Base-by-base conservation (phyloP, 2,113 vertebrate species). In the Paracanthobrama guichenoti region DNA sequence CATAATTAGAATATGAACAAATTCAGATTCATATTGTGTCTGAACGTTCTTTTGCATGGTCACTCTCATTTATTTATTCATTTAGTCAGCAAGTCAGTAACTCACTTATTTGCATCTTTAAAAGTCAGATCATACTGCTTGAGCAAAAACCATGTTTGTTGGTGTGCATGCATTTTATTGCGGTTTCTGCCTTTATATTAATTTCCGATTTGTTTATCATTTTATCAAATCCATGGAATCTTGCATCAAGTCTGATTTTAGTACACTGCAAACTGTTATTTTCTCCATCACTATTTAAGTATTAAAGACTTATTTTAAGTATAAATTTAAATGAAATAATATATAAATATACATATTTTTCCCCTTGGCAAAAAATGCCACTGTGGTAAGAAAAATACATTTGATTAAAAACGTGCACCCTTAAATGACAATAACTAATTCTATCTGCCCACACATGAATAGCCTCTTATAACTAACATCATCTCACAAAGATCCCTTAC, bases 391-490 rank as follows among this genome's bases (percentile, higher is more conserved):
- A 67, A 9, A 22, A 10, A 22, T 5, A 35, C 4, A n/a, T 31
- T 69, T 11, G 1, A 20, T 14, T 9, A 39, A 42, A 42, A 59
- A 77, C 20, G 24, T 39, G 28, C 53, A 39, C 11, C 20, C 16
- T 39, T 57, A 59, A 77, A 24, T 77, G 74, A 35, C 50, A 59
- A 14, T 77, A 57, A 77, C 53, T 6, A 59, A 59, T 42, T 77
- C 1, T n/a, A 22, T 18, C 20, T 39, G 53, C 28, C 28, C 31
- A 39, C 3, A 12, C 48, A 59, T 59, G 4, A 24, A 46, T 26
- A 59, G 22, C 20, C 53, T 42, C 13, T n/a, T 44, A 26, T 62
- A 18, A 44, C 59, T 26, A 26, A 66, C 60, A 66, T 31, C 7
- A 7, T 66, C 16, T 14, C 8, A 13, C 24, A 66, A 66, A 22